phyloP scores from a whole-genome alignment of 1,140 invertebrate genomes.

The Heliconius congener region DNA sequence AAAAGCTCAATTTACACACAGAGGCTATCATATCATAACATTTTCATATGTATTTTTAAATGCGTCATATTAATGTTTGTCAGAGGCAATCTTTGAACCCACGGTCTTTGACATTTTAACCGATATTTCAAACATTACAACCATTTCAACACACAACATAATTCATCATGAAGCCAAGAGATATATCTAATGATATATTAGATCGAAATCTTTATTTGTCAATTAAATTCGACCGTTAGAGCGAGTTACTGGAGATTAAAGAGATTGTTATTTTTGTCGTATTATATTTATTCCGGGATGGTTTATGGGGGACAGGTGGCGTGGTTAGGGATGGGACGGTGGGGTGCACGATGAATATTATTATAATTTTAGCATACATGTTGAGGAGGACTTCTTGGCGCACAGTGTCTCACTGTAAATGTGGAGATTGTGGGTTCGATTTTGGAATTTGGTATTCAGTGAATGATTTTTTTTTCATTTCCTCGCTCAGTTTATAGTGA shows the following conservation, averaged over 20 bases:
- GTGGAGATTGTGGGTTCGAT: too few species aligned
- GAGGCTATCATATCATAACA: too few species aligned
- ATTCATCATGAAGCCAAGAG: conserved; percentile 3
- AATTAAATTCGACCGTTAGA: conserved; percentile 49
- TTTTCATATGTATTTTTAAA: too few species aligned
- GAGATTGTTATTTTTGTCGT: conserved; percentile 50
- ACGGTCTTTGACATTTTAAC: not conserved
- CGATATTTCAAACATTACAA: not conserved
- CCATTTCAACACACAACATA: not conserved
- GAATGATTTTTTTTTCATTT: too few species aligned
- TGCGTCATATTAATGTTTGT: not conserved
- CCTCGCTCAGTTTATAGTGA: too few species aligned
- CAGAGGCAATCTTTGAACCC: not conserved
- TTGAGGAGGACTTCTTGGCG: too few species aligned
- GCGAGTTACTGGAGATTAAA: conserved; percentile 59
- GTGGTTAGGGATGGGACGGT: conserved; percentile 38
- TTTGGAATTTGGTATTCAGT: too few species aligned
- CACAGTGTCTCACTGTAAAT: too few species aligned
- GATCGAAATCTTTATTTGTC: conserved; percentile 54
- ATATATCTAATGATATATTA: conserved; percentile 32
- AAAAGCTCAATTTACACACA: too few species aligned
- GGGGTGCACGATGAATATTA: conserved; percentile 1
- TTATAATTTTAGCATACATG: not conserved
- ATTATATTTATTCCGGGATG: conserved; percentile 56
- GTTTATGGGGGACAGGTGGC: conserved; percentile 65